Base-by-base conservation (phyloP, 2,797 vertebrate species). In the Mormyrops boulengeri region DNA sequence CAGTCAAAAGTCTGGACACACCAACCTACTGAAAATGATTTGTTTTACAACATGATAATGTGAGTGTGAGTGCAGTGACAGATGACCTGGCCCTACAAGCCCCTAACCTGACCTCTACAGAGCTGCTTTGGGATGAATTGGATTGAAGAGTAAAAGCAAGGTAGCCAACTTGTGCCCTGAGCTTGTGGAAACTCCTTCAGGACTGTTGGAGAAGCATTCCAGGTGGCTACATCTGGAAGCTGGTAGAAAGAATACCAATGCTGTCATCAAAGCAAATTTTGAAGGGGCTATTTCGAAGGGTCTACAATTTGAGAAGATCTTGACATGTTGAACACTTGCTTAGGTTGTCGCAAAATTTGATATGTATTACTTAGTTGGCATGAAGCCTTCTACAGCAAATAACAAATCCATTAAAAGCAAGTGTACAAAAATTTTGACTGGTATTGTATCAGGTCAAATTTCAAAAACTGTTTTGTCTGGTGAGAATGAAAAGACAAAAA, bases 381-480 rank as follows among this genome's bases (percentile, higher is more conserved):
- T 41, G 34, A 77, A 77, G 34, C 34, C 34, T 77, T 41, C 14
- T 41, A 17, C 34, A 38, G 14, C 69, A 77, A 77, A 41, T 77
- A 77, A 66, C 3, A 66, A 77, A 77, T 77, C 14, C 4, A 77
- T 41, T 38, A 77, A 77, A 77, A 77, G 69, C 34, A 77, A 38
- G 34, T 38, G 66, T 73, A 11, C 30, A 11, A 38, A 34, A 17
- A 38, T 73, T 73, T 34, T 73, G 66, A 73, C 66, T 73, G 66
- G 30, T 14, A 77, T 41, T 77, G 69, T 41, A 77, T 38, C 41
- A 47, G 19, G 19, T 44, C 17, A 47, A 82, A 82, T 77, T 77
- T 77, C 77, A 47, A 41, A 22, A 77, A 77, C 88, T 60, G 91
- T 90, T 91, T 91, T 91, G 92, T 92, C 89, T 91, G 73, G 38